Base-by-base conservation (phyloP, 1,140 invertebrate species). In the Condylostylus longicornis region DNA sequence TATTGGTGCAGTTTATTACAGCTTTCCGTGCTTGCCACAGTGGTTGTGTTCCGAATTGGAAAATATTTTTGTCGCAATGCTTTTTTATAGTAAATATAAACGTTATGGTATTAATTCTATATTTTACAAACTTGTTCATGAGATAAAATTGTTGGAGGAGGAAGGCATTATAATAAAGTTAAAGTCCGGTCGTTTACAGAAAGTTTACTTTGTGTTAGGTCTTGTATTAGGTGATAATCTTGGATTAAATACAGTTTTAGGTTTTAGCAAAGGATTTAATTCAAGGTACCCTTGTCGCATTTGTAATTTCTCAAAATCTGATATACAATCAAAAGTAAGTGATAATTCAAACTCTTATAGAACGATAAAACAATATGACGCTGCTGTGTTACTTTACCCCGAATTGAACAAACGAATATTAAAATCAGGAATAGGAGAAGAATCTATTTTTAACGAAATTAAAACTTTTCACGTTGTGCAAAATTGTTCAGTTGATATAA, bases 201-300 rank as follows among this genome's bases (percentile, higher is more conserved):
- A 38, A 18, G 35, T 57, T 28, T 43, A 39, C 29, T 53, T 57
- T 39, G 32, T 42, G 40, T 41, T 59, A 35, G 34, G 22, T 18
- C 41, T 54, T 22, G 31, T 58, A 28, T 21, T 47, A 15, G 58
- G 54, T n/a, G 56, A 62, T 38, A 62, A 62, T 38, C 42, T 61
- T 29, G 49, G 54, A 14, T 7, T 57, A 6, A 45, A 62, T 38
- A 34, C 35, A n/a, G 38, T 59, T 10, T 28, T 57, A 14, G 58
- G 51, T 20, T 53, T 58, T 31, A 33, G 23, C 15, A 47, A 50
- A 40, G 45, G 38, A 37, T 57, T 61, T 41, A 40, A 38, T 21
- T 23, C 44, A 5, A 46, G 37, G 30, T 39, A 40, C 36, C 49
- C 41, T 36, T 57, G 54, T 42, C 35, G 49, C n/a, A 49, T 53